A percentile compares a stretch with the other conserved stretches of the same genome.
Evolutionary conservation across 2,113 vertebrate species (phyloP).

Genomic region (Oriolus oriolus): DNA sequence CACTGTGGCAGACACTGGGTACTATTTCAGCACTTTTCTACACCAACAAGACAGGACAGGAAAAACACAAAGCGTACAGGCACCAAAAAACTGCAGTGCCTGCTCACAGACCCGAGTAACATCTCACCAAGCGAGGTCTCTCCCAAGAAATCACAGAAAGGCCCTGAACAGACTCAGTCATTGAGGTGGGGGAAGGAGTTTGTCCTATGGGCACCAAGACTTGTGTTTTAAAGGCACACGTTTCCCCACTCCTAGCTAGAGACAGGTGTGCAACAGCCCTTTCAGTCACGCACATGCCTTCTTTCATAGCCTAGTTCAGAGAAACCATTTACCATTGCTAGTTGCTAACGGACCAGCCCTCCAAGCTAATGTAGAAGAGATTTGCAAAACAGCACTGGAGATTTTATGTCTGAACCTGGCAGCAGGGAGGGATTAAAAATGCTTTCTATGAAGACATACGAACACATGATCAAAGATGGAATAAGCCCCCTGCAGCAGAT

Average conservation of each 20-base stretch:
- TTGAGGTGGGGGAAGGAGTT: not conserved
- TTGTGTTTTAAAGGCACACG: not conserved
- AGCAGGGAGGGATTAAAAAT: not conserved
- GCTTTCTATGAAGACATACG: accelerated
- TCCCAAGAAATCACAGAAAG: not conserved
- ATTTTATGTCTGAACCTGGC: not conserved
- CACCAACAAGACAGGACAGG: not conserved
- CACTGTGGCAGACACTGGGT: not conserved
- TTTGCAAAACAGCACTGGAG: not conserved
- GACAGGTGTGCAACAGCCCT: not conserved
- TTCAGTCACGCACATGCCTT: accelerated
- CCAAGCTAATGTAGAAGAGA: not conserved
- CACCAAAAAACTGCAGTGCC: not conserved
- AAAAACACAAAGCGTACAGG: not conserved
- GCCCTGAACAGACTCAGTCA: not conserved
- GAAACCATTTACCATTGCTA: not conserved
- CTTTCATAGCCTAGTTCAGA: not conserved
- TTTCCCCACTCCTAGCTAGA: not conserved
- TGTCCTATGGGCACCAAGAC: not conserved
- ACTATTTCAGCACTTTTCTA: not conserved
- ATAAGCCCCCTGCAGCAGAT: not conserved
- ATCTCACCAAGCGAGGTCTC: not conserved
- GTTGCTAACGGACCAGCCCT: not conserved
- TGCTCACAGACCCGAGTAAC: not conserved
- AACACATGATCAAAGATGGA: accelerated